These are phyloP conservation scores for Myxocyprinus asiaticus DNA, from an alignment of 2,113 vertebrate species.

Conservation along the genomic window DNA sequence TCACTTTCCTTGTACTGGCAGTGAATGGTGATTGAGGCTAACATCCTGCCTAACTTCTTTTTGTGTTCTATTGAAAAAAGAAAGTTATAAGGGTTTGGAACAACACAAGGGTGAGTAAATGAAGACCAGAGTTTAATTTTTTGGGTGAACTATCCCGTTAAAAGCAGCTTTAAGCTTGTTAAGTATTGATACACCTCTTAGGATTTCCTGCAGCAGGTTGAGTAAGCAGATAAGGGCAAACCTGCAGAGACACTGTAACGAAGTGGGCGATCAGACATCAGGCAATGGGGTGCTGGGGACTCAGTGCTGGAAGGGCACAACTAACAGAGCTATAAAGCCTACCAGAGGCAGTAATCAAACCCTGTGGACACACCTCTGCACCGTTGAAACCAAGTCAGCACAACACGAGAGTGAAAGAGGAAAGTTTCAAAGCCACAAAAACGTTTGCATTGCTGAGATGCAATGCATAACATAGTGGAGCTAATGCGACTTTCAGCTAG, in stretches of 20 bases:
- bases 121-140: too few species aligned
- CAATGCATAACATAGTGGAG: neutral
- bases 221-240: slow-evolving; percentile 44
- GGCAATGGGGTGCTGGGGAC: slow-evolving; percentile 6
- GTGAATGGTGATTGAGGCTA: too few species aligned
- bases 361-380: too few species aligned
- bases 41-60: too few species aligned
- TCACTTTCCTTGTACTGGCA: too few species aligned
- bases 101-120: too few species aligned
- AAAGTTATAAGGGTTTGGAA: too few species aligned
- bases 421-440: neutral
- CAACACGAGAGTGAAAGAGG: neutral
- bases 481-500: neutral
- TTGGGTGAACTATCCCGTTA: too few species aligned
- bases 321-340: neutral
- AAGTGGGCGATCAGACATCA: slow-evolving; percentile 42
- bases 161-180: too few species aligned
- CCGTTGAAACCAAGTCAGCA: neutral
- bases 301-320: too few species aligned
- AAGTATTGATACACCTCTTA: slow-evolving; percentile 30
- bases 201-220: slow-evolving; percentile 30
- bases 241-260: slow-evolving; percentile 11
- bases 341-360: neutral
- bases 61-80: too few species aligned
- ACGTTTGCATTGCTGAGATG: neutral